These are phyloP conservation scores for Hydrochoerus hydrochaeris DNA, from an alignment of 2,113 vertebrate species.

Conservation along the genomic window DNA sequence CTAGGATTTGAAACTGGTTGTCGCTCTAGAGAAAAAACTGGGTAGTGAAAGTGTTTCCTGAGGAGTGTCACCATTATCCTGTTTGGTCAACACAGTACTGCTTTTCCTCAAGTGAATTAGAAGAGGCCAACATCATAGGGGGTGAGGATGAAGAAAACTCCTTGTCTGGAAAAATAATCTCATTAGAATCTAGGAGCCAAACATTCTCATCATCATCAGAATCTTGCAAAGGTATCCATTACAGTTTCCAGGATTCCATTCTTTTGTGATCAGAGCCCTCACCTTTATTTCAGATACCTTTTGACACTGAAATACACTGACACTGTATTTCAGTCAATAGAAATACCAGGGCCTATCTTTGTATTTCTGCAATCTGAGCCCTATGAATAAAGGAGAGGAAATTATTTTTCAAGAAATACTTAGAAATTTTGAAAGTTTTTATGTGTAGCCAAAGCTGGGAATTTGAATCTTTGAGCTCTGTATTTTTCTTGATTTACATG, in stretches of 20 bases:
- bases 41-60: not conserved
- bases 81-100: not conserved
- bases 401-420: not conserved
- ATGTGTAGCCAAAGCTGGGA: not conserved
- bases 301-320: too few relatives aligned
- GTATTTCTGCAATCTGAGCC: too few relatives aligned
- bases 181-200: not conserved
- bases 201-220: not conserved
- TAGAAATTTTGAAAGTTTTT: not conserved
- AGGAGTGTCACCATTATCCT: not conserved
- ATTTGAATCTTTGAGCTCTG: not conserved
- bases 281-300: too few relatives aligned
- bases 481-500: not conserved
- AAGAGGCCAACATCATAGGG: not conserved
- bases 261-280: not conserved
- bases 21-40: not conserved
- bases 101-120: not conserved
- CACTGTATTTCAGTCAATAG: too few relatives aligned
- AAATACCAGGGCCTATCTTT: too few relatives aligned
- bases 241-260: not conserved
- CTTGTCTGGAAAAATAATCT: not conserved
- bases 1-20: not conserved
- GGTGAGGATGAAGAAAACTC: not conserved
- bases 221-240: not conserved
- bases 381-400: not conserved